These are phyloP conservation scores for Rachycentron canadum DNA, from an alignment of 2,797 vertebrate genomes.

Conservation along the genomic window DNA sequence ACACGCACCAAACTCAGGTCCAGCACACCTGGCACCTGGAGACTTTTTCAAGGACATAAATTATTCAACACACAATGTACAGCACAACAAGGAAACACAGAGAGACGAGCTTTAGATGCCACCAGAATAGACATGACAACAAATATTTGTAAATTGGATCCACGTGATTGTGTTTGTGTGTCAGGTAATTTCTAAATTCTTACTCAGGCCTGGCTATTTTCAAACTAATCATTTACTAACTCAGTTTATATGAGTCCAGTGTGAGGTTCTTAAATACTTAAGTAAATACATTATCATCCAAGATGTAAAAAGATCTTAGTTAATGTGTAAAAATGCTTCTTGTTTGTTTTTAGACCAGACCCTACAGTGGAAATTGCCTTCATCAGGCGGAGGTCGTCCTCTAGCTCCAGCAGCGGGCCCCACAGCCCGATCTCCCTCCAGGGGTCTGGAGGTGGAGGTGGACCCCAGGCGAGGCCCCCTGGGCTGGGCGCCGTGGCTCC, in stretches of 20 bases:
- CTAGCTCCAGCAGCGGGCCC: constrained; percentile 77
- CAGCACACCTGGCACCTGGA: not conserved
- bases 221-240: not conserved
- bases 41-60: too few species aligned
- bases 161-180: not conserved
- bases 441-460: constrained; percentile 50
- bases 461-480: constrained; percentile 53
- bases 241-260: not conserved
- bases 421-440: constrained; percentile 79
- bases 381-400: constrained; percentile 85
- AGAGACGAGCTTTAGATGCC: not conserved
- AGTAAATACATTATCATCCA: too few species aligned
- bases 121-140: not conserved
- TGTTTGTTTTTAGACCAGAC: constrained; percentile 84
- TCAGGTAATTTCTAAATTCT: not conserved
- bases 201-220: not conserved
- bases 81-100: not conserved
- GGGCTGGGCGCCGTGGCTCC: constrained; percentile 48
- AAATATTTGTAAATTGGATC: too few species aligned
- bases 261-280: not conserved
- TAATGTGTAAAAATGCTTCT: too few species aligned
- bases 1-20: constrained; percentile 90
- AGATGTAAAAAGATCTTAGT: too few species aligned
- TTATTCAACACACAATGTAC: not conserved
- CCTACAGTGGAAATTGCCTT: constrained; percentile 93